These are phyloP conservation scores for Macrobrachium rosenbergii DNA, from an alignment of 1,140 invertebrate genomes.

Conservation along the genomic window DNA sequence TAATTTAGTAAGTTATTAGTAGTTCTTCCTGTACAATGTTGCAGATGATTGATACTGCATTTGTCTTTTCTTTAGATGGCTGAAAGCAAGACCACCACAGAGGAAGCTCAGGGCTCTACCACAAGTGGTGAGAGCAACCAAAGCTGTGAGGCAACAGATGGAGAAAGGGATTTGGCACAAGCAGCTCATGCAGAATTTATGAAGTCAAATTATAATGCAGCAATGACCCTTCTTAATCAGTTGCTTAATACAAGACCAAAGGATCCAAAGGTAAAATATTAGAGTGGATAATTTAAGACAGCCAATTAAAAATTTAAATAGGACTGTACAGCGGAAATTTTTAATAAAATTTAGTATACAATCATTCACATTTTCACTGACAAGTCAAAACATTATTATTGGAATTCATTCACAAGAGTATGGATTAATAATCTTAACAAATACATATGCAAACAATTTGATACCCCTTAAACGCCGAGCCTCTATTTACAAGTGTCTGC, in stretches of 20 bases:
- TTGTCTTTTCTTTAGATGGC: neutral
- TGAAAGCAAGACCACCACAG: neutral
- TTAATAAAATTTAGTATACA: no score
- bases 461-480: no score
- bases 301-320: no score
- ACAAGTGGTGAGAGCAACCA: neutral
- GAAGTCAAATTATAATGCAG: slow-evolving; percentile 3
- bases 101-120: neutral
- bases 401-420: no score
- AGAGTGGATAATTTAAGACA: neutral
- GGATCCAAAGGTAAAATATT: neutral
- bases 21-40: neutral
- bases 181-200: slow-evolving; percentile 3
- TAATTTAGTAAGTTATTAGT: neutral
- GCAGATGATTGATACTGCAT: no score
- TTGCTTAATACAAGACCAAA: slow-evolving; percentile 4
- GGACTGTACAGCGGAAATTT: no score
- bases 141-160: neutral
- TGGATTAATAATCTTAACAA: no score
- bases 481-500: no score
- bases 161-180: slow-evolving; percentile 10
- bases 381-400: no score
- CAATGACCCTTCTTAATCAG: slow-evolving; percentile 2
- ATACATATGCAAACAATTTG: no score
- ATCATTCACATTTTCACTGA: no score